Conservation (phyloP, 2,113 vertebrate genomes). For the Anoplopoma fimbria region DNA sequence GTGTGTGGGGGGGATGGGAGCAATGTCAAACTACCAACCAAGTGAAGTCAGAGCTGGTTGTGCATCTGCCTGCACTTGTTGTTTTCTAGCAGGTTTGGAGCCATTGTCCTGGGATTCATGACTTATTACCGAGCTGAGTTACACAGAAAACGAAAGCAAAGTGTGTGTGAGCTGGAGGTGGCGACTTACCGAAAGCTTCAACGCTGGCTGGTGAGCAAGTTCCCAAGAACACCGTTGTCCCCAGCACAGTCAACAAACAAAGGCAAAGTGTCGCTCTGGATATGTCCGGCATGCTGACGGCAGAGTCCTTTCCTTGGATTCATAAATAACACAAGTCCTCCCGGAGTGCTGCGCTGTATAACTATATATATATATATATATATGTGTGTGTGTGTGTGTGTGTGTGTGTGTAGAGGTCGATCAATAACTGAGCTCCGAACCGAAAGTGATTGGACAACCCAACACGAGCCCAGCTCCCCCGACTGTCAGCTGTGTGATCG, state of each 20-base stretch:
- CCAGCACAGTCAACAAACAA: conserved; percentile 67
- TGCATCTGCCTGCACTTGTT: conserved; percentile 6
- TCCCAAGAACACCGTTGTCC: conserved; percentile 40
- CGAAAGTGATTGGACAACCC: conserved; percentile 31
- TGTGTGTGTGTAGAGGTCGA: too few species aligned
- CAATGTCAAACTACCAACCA: neutral
- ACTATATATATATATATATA: too few species aligned
- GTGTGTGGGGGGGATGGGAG: neutral
- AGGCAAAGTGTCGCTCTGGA: conserved; percentile 57
- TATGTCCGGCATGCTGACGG: conserved; percentile 59
- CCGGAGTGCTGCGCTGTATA: too few species aligned
- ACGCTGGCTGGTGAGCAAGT: conserved; percentile 39
- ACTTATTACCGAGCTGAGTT: too few species aligned
- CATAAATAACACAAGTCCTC: conserved; percentile 46
- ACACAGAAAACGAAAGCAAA: conserved; percentile 9
- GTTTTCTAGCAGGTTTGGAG: neutral
- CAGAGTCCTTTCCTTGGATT: conserved; percentile 3
- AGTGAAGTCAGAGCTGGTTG: neutral
- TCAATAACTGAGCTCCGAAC: neutral
- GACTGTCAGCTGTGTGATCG: conserved; percentile 47
- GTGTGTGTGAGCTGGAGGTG: neutral
- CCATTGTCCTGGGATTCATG: conserved; percentile 21
- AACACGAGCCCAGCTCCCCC: neutral
- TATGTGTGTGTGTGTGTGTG: too few species aligned
- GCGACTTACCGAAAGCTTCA: conserved; percentile 65